A percentile compares a stretch with the other conserved stretches of the same genome.
phyloP scores from a whole-genome alignment of 2,888 invertebrate species.

The Platynereis dumerilii region DNA sequence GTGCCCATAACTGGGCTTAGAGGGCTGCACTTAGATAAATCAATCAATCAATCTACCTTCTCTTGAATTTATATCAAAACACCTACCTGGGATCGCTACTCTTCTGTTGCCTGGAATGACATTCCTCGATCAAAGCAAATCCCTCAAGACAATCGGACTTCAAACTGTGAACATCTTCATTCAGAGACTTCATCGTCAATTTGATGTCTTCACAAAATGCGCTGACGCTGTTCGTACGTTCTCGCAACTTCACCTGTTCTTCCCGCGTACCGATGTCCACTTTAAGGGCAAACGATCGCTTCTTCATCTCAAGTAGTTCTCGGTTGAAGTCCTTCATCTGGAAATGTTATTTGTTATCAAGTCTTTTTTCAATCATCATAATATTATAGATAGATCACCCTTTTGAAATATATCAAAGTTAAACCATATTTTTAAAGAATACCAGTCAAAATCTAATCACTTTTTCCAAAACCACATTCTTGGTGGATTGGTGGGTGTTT shows the following conservation, averaged over 20 bases:
- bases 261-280: slow-evolving; percentile 67
- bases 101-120: slow-evolving; percentile 52
- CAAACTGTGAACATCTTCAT: slow-evolving; percentile 68
- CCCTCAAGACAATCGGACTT: slow-evolving; percentile 67
- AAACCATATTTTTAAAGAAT: too few species aligned
- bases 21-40: too few species aligned
- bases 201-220: slow-evolving; percentile 71
- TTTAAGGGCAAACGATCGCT: slow-evolving; percentile 68
- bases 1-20: too few species aligned
- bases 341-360: neutral
- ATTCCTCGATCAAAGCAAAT: slow-evolving; percentile 62
- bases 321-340: slow-evolving; percentile 67
- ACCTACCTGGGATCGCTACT: slow-evolving; percentile 53
- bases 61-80: too few species aligned
- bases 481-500: too few species aligned
- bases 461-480: too few species aligned
- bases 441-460: too few species aligned
- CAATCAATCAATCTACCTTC: too few species aligned
- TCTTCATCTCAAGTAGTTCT: slow-evolving; percentile 71
- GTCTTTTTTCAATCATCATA: neutral
- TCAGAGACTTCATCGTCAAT: slow-evolving; percentile 64
- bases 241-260: slow-evolving; percentile 68
- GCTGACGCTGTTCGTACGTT: slow-evolving; percentile 68
- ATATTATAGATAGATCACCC: too few species aligned
- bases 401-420: too few species aligned